phyloP scores from a whole-genome alignment of 2,888 invertebrate genomes.

The Aplocera efformata region DNA sequence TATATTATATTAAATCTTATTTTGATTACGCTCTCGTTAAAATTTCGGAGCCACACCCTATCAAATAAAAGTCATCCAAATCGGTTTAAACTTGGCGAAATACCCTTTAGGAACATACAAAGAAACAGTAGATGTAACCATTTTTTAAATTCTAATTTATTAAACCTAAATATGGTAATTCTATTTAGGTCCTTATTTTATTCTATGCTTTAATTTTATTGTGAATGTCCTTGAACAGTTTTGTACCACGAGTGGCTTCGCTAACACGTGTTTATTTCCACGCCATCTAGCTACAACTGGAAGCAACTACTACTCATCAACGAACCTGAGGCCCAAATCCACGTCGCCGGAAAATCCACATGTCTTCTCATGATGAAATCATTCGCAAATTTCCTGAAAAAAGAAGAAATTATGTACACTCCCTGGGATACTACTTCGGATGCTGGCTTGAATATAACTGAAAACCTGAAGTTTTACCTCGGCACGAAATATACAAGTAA shows the following conservation, averaged over 20 bases:
- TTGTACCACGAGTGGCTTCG: conserved; percentile 56
- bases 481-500: conserved; percentile 87
- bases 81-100: too few relatives aligned
- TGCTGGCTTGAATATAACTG: conserved; percentile 77
- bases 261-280: conserved; percentile 61
- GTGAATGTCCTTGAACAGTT: conserved; percentile 35
- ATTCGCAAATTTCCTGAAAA: conserved; percentile 81
- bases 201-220: conserved; percentile 12
- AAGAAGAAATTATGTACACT: conserved; percentile 66
- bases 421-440: conserved; percentile 83
- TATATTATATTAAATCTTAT: too few relatives aligned
- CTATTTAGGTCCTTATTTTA: too few relatives aligned
- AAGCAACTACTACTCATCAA: conserved; percentile 85
- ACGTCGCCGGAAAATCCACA: conserved; percentile 84
- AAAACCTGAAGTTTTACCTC: conserved; percentile 83
- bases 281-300: conserved; percentile 84
- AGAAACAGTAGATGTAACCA: too few relatives aligned
- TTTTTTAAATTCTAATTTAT: too few relatives aligned
- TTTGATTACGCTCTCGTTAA: too few relatives aligned
- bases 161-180: too few relatives aligned
- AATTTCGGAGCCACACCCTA: too few relatives aligned
- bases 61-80: too few relatives aligned
- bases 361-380: conserved; percentile 88
- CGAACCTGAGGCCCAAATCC: conserved; percentile 84
- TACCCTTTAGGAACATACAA: too few relatives aligned